These are phyloP conservation scores for Orthonevra nobilis DNA, from an alignment of 2,888 invertebrate genomes.

Conservation along the genomic window DNA sequence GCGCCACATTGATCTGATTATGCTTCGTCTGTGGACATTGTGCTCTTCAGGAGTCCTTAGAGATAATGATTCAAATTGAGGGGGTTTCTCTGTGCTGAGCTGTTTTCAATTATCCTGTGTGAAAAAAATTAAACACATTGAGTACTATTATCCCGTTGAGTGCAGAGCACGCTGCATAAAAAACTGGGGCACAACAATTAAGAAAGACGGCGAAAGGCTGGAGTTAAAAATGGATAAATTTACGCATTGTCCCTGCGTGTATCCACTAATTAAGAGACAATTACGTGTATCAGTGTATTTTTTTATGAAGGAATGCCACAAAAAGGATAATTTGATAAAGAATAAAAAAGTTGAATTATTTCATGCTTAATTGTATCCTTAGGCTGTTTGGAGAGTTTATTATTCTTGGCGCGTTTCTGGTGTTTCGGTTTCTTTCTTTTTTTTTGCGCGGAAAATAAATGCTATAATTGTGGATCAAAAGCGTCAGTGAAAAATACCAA, in stretches of 20 bases:
- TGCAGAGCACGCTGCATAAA: constrained; percentile 50
- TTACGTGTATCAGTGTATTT: constrained; percentile 59
- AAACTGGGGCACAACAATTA: constrained; percentile 45
- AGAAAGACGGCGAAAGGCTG: neutral
- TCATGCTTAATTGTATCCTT: constrained; percentile 60
- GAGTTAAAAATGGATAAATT: neutral
- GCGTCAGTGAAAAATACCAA: constrained; percentile 10
- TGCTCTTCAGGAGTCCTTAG: too few species aligned
- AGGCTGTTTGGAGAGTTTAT: constrained; percentile 35
- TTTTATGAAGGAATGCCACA: neutral
- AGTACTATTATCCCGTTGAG: constrained; percentile 55
- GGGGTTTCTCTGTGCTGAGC: too few species aligned
- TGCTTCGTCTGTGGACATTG: too few species aligned
- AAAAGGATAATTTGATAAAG: constrained; percentile 52
- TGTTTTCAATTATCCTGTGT: too few species aligned
- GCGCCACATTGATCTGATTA: too few species aligned
- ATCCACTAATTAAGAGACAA: constrained; percentile 54
- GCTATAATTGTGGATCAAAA: constrained; percentile 29
- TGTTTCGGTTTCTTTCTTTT: neutral
- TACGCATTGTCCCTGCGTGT: constrained; percentile 42
- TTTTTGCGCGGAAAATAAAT: constrained; percentile 11
- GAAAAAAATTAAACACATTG: too few species aligned
- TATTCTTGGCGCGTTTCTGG: neutral
- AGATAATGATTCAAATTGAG: too few species aligned
- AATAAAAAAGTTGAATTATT: constrained; percentile 42